Evolutionary conservation across 64 coral and sea anemone species (phyloP).

Genomic region (Porites australiensis): DNA sequence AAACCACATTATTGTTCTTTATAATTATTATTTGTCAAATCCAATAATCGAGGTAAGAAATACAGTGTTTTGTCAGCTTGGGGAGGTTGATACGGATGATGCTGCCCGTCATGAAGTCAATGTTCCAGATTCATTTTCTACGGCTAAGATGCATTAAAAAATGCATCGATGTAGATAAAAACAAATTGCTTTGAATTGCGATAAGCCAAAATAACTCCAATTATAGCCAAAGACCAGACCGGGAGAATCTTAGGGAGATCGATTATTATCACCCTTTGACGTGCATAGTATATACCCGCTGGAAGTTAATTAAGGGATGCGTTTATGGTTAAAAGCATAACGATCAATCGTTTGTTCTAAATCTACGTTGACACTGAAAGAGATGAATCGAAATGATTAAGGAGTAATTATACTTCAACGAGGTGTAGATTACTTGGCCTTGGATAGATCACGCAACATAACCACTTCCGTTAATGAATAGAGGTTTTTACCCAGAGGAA

Average conservation of each 20-base stretch:
- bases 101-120: not conserved
- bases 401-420: slow-evolving; percentile 10
- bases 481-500: not conserved
- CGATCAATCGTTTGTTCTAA: not conserved
- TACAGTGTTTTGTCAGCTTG: not conserved
- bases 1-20: slow-evolving; percentile 27
- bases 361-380: slow-evolving; percentile 19
- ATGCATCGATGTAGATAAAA: not conserved
- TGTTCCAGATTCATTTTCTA: not conserved
- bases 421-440: slow-evolving; percentile 11
- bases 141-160: not conserved
- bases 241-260: not conserved
- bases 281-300: not conserved
- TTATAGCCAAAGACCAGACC: not conserved
- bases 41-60: not conserved
- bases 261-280: not conserved
- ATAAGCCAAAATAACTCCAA: not conserved
- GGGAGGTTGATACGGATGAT: not conserved
- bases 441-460: slow-evolving; percentile 6
- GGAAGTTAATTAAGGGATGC: not conserved
- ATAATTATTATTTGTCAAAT: slow-evolving; percentile 14
- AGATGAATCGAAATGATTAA: slow-evolving; percentile 20
- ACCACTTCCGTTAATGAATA: slow-evolving; percentile 27
- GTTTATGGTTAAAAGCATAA: not conserved
- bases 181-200: no score